Evolutionary conservation across 2,888 invertebrate species (phyloP), one percentile per base, ranked within the genome.

Genomic region (Dolomedes plantarius): DNA sequence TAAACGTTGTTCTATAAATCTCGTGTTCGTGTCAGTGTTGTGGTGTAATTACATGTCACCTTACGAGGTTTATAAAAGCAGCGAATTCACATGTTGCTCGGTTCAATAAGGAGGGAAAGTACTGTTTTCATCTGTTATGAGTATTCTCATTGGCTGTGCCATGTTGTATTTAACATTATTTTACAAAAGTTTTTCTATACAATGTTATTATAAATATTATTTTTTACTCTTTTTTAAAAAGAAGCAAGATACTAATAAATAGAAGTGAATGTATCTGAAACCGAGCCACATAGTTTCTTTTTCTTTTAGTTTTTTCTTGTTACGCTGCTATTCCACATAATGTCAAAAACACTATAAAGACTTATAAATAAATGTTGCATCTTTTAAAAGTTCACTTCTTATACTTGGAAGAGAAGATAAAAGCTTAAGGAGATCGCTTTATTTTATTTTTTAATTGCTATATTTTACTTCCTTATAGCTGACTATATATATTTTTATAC

Each of bases 401-500:
- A 41, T 41, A 27, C 23, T 41, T 69, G 69, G 27, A 32, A 67
- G 32, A 36, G 41, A 27, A 69, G 32, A 68, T 41, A 32, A 31
- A 46, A 56, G 50, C 39, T 7, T 32, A 68, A 36, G 72, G 32
- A 76, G 67, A 41, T 56, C 29, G 31, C 67, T n/a, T 46, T 65
- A 23, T 76, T 76, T 46, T 41, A 41, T 71, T 72, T 72, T 78
- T 62, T 71, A 71, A 71, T 64, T 62, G 50, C 72, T 69, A 27
- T 68, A 36, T 62, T 72, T 79, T 72, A 72, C 39, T 79, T 65
- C 72, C 23, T 79, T 50, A 78, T 56, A 72, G 71, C 72, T 32
- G 41, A 72, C 27, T 64, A 46, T 72, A 78, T 39, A 68, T 78
- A 65, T 65, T 79, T 79, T 72, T 72, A 79, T 46, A 72, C 72